These are phyloP conservation scores for Iphiclides podalirius DNA, from an alignment of 2,888 invertebrate genomes.

Conservation along the genomic window DNA sequence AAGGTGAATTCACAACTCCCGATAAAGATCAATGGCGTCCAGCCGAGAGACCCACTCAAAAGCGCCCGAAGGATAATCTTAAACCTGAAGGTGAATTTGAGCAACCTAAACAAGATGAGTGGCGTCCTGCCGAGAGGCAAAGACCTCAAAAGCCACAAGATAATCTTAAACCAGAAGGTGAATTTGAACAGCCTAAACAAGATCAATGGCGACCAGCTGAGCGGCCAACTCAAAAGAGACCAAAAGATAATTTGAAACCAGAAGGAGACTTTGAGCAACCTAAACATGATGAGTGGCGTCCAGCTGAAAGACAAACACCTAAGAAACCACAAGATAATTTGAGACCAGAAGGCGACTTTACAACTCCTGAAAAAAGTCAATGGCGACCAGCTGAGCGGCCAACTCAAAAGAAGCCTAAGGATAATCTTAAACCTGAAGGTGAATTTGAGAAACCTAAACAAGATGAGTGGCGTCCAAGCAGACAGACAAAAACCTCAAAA, in stretches of 20 bases:
- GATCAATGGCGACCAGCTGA: conserved; percentile 63
- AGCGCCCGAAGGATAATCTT: conserved; percentile 70
- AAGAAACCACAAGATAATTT: conserved; percentile 61
- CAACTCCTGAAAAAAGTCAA: conserved; percentile 46
- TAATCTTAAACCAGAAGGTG: conserved; percentile 55
- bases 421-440: conserved; percentile 77
- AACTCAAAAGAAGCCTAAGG: conserved; percentile 58
- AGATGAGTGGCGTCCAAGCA: conserved; percentile 58
- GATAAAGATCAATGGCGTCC: conserved; percentile 53
- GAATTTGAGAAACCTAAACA: conserved; percentile 70
- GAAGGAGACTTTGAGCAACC: conserved; percentile 73
- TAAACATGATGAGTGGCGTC: conserved; percentile 46
- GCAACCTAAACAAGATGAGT: conserved; percentile 59
- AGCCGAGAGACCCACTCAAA: conserved; percentile 56
- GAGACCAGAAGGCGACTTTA: conserved; percentile 44
- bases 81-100: conserved; percentile 81
- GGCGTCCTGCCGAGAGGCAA: conserved; percentile 60
- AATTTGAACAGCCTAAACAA: conserved; percentile 36
- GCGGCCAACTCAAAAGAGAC: conserved; percentile 59
- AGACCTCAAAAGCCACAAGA: conserved; percentile 65
- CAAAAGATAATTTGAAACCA: conserved; percentile 67
- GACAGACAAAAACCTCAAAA: conserved; percentile 54
- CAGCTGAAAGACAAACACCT: conserved; percentile 53
- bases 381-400: conserved; percentile 52
- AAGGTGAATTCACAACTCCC: conserved; percentile 78